Base-by-base conservation (phyloP, 64 coral and sea anemone genomes). In the Porites lutea region DNA sequence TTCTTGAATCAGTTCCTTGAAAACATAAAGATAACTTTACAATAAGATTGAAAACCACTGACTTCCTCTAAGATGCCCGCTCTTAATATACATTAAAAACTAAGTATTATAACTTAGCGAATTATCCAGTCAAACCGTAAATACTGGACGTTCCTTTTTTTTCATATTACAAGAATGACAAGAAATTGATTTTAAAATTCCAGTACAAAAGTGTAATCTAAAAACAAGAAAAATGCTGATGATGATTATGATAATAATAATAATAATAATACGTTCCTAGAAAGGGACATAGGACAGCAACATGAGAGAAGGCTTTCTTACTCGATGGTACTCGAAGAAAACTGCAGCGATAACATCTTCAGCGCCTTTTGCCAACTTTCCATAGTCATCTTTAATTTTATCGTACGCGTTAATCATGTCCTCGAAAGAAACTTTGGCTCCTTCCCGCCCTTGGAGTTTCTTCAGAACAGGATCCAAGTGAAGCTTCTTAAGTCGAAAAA, bases 281-380 rank as follows among this genome's bases (percentile, higher is more conserved):
- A 37, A 37, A 37, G 27, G 27, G 27, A 37, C 0, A 37, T 37
- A 37, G 27, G 27, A 37, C 27, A 37, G 27, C 27, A 37, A 37
- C 27, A 37, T 37, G 1, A 37, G 27, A 37, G 27, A 37, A 37
- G 27, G 43, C 16, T 21, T 47, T 63, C 86, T 88, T 88, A 88
- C 86, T 53, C 68, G 86, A 76, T 88, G 86, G 23, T 74, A 57
- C 16, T 71, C 75, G 71, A 61, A 88, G 52, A 88, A 88, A 3
- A 72, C 67, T 59, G 43, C 75, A 59, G 86, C 86, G 74, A 70
- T 75, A 6, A 72, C 71, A 54, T 88, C 86, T 59, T 75, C 58
- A 0, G 86, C 86, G 43, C 86, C 86, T 18, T 53, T 88, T 14
- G 69, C 55, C 12, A 59, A 13, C 13, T 55, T 16, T 5, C 74